phyloP scores from a whole-genome alignment of 1,140 invertebrate species.

The Elysia chlorotica region DNA sequence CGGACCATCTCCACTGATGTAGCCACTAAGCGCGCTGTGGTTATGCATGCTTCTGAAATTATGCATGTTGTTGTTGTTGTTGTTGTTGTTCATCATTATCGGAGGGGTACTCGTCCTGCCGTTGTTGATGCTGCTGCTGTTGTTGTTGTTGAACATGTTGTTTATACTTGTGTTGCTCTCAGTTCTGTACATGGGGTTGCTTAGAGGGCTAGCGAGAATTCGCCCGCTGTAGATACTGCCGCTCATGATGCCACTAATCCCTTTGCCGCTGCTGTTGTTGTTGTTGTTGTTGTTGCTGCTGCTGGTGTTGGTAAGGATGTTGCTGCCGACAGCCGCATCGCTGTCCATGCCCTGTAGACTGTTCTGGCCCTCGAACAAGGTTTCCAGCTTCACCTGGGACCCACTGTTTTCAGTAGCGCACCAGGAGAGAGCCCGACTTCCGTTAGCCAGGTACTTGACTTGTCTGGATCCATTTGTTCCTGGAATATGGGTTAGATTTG shows the following conservation, averaged over 20 bases:
- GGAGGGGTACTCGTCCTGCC: too few species aligned
- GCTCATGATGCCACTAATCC: background rate
- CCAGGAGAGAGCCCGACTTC: constrained; percentile 18
- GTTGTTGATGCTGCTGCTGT: background rate
- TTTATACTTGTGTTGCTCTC: background rate
- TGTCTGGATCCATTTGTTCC: background rate
- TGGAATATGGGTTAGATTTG: background rate
- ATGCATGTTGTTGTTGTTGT: background rate
- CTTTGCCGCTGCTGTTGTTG: background rate
- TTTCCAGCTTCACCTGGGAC: constrained; percentile 20
- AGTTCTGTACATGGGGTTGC: background rate
- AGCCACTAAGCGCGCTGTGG: background rate
- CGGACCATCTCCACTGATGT: too few species aligned
- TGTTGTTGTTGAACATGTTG: background rate
- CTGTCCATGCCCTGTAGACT: background rate
- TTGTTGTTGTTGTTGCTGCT: background rate
- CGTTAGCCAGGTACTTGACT: background rate
- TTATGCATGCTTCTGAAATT: background rate
- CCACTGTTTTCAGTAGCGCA: constrained; percentile 15
- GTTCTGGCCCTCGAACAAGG: constrained; percentile 17
- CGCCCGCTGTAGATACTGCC: background rate
- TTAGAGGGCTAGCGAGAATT: background rate
- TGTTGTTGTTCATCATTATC: background rate
- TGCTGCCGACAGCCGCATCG: background rate
- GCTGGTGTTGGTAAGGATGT: background rate